These are phyloP conservation scores for Crotalus adamanteus DNA, from an alignment of 2,797 vertebrate species.

Conservation along the genomic window DNA sequence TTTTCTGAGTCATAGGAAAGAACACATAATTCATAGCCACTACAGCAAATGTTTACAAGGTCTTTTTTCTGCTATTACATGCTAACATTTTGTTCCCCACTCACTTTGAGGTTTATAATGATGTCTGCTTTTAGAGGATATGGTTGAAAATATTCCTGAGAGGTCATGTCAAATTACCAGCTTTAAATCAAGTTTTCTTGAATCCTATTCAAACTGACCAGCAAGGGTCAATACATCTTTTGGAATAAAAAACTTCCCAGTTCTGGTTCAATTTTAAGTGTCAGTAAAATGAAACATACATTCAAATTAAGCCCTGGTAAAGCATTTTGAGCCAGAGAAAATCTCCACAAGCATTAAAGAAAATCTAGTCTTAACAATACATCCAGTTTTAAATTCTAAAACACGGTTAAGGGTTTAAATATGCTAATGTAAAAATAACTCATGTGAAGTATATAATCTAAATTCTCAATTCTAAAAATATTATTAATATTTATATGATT, in stretches of 20 bases:
- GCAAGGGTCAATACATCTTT: neutral
- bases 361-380: neutral
- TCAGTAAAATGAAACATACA: neutral
- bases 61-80: neutral
- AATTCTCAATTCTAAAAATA: neutral
- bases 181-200: neutral
- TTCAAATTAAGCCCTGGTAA: neutral
- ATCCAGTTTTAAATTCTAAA: neutral
- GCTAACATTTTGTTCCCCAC: neutral
- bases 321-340: neutral
- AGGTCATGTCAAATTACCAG: neutral
- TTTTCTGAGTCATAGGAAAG: constrained; percentile 12
- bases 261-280: neutral
- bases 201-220: neutral
- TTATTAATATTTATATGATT: neutral
- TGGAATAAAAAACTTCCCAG: neutral
- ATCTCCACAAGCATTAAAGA: neutral
- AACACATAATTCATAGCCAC: neutral
- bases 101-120: neutral
- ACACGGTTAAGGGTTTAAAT: neutral
- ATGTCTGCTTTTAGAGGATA: neutral
- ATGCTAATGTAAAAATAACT: neutral
- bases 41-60: neutral
- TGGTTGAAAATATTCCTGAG: neutral
- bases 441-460: neutral